These are phyloP conservation scores for Carcharodon carcharias DNA, from an alignment of 2,797 vertebrate species.

Conservation along the genomic window DNA sequence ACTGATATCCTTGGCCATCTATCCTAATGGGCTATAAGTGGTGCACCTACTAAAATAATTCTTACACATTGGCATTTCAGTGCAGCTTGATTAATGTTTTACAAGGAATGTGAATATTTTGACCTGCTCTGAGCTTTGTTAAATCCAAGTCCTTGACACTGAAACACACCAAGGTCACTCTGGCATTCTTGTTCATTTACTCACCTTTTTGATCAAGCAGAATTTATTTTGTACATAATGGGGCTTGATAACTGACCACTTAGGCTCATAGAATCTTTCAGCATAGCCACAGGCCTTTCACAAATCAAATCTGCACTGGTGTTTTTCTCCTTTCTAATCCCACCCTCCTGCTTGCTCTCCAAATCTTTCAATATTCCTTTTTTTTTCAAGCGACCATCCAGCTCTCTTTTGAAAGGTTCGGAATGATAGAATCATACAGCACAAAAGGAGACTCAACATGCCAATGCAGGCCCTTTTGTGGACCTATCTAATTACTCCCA, in stretches of 20 bases:
- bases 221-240: neutral
- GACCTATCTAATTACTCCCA: neutral
- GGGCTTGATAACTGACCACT: neutral
- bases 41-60: neutral
- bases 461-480: neutral
- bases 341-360: neutral
- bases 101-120: neutral
- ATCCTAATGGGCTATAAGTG: slow-evolving; percentile 1
- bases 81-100: slow-evolving; percentile 24
- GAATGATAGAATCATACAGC: neutral
- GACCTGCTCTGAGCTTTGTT: neutral
- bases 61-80: neutral
- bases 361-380: neutral
- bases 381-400: neutral
- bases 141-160: neutral
- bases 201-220: neutral
- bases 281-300: neutral
- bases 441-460: neutral
- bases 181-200: neutral
- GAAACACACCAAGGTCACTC: neutral
- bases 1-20: slow-evolving; percentile 8
- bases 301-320: neutral
- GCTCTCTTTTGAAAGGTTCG: neutral
- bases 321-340: neutral
- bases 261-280: neutral